Conservation (phyloP, 1,140 invertebrate genomes). For the Pemphigus obesinymphae region DNA sequence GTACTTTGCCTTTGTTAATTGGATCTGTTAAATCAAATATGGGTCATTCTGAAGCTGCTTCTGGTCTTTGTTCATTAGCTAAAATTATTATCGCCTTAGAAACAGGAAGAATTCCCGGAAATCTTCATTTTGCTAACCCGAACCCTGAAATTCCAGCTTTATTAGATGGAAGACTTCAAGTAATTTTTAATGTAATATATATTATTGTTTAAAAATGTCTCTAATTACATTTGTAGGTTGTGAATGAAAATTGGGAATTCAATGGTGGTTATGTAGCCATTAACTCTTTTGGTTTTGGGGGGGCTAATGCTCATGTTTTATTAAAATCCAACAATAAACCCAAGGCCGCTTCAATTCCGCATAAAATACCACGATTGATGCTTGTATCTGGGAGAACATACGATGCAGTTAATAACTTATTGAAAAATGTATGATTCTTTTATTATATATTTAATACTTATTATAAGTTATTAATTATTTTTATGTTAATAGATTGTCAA, state of each 20-base stretch:
- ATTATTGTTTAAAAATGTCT: too few species aligned
- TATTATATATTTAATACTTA: background rate
- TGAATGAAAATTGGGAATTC: conserved; percentile 72
- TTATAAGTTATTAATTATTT: background rate
- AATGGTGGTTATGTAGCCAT: conserved; percentile 79
- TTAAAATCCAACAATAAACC: conserved; percentile 72
- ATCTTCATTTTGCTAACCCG: conserved; percentile 81
- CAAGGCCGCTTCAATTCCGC: conserved; percentile 56
- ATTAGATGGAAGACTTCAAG: conserved; percentile 75
- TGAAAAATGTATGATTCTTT: conserved; percentile 57
- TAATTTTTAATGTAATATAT: conserved; percentile 46
- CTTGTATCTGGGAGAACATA: conserved; percentile 79
- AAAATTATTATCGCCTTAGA: conserved; percentile 93
- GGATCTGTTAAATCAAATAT: conserved; percentile 97
- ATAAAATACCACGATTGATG: conserved; percentile 64
- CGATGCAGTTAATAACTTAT: conserved; percentile 66
- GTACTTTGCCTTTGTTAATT: conserved; percentile 74
- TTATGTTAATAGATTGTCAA: conserved; percentile 49
- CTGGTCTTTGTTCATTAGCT: conserved; percentile 80
- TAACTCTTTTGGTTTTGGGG: conserved; percentile 97
- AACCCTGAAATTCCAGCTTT: conserved; percentile 87
- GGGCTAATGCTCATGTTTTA: conserved; percentile 89
- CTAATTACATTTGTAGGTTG: conserved; percentile 58
- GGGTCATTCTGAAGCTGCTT: conserved; percentile 94
- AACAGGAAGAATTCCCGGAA: conserved; percentile 75